Percentiles rank a stretch among this genome's conserved stretches.
These are phyloP conservation scores for Aurelia sp. DNA, from an alignment of 30 jellyfish, hydroid and myxozoan species.

Conservation along the genomic window DNA sequence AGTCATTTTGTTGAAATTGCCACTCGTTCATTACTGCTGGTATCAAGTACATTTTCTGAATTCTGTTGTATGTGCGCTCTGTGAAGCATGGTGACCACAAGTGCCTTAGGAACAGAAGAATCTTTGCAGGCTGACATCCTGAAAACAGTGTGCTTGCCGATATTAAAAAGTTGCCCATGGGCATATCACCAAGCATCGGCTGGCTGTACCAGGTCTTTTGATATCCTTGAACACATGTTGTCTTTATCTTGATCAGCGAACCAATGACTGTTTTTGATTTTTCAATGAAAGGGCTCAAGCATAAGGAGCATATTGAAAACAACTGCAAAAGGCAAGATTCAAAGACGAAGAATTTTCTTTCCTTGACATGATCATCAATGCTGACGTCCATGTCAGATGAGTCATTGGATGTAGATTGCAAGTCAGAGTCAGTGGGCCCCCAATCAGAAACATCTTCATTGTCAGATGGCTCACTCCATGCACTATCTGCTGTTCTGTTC, in stretches of 20 bases:
- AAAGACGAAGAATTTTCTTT: constrained; percentile 3
- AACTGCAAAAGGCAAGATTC: constrained; percentile 13
- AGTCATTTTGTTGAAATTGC: not conserved
- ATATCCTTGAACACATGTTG: not conserved
- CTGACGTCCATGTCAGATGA: not conserved
- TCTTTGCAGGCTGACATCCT: constrained; percentile 26
- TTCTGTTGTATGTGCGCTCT: constrained; percentile 4
- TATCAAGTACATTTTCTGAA: constrained; percentile 18
- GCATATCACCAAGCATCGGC: constrained; percentile 23
- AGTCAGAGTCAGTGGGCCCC: not conserved
- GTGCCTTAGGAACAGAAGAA: not conserved
- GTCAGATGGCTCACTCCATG: constrained; percentile 12
- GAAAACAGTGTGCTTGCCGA: constrained; percentile 16
- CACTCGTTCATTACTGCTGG: constrained; percentile 14
- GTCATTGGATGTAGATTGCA: not conserved
- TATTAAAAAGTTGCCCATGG: constrained; percentile 16
- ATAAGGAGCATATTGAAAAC: not conserved
- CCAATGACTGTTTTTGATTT: not conserved
- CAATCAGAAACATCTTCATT: not conserved
- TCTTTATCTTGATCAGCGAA: not conserved
- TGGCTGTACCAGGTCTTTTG: constrained; percentile 14
- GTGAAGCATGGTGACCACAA: constrained; percentile 16
- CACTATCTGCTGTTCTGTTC: not conserved
- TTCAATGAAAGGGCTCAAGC: not conserved
- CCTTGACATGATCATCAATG: not conserved